Conservation (phyloP, 1,140 invertebrate species). For the Drosophila simulans region DNA sequence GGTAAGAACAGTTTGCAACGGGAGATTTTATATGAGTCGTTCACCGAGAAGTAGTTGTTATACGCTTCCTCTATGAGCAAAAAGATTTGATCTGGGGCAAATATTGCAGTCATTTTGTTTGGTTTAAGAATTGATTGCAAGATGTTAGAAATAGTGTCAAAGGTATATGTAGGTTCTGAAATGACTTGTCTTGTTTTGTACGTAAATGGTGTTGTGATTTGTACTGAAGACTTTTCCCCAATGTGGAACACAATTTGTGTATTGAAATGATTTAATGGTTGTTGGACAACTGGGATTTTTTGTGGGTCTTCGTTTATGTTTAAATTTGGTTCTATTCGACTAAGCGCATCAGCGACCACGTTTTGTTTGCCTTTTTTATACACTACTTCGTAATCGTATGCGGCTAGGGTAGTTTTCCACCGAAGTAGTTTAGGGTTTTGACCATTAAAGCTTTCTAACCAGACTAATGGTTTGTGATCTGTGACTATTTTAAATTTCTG, state of each 20-base stretch:
- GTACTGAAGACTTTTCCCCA: neutral
- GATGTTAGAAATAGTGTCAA: slow-evolving; percentile 4
- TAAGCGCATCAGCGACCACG: too few relatives aligned
- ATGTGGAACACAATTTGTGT: neutral
- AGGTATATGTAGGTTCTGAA: slow-evolving; percentile 7
- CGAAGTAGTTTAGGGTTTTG: too few relatives aligned
- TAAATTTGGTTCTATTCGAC: too few relatives aligned
- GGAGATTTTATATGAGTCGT: slow-evolving; percentile 10
- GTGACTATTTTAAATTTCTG: too few relatives aligned
- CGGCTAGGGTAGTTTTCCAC: too few relatives aligned
- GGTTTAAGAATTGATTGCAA: slow-evolving; percentile 10
- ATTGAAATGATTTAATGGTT: slow-evolving; percentile 1
- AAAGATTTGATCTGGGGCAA: slow-evolving; percentile 5
- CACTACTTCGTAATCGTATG: too few relatives aligned
- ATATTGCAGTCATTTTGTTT: slow-evolving; percentile 14
- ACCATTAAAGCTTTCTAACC: too few relatives aligned
- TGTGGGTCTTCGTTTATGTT: slow-evolving; percentile 1
- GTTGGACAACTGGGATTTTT: neutral
- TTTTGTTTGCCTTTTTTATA: too few relatives aligned
- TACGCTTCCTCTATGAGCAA: slow-evolving; percentile 8
- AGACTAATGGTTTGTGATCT: too few relatives aligned
- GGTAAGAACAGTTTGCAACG: slow-evolving; percentile 1
- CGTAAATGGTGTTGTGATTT: slow-evolving; percentile 7
- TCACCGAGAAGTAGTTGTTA: slow-evolving; percentile 9
- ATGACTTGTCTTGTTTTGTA: slow-evolving; percentile 9